Percentiles rank a stretch among this genome's conserved stretches.
phyloP scores from a whole-genome alignment of 2,113 vertebrate species.

The Odocoileus virginianus region DNA sequence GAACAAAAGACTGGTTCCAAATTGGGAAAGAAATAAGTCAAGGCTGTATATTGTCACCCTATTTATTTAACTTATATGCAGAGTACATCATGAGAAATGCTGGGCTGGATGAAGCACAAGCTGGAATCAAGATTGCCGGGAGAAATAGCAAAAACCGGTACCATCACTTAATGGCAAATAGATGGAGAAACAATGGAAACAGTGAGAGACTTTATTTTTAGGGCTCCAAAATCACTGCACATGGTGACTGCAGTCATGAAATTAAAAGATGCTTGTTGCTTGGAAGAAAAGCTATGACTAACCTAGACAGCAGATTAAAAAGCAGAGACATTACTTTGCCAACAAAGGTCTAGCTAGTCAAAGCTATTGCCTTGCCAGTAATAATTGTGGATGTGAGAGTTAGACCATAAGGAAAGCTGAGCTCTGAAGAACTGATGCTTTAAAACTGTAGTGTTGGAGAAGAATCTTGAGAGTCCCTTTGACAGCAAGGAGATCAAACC shows the following conservation, averaged over 20 bases:
- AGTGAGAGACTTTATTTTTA: background rate
- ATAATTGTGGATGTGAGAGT: background rate
- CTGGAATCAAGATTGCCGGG: background rate
- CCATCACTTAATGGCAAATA: background rate
- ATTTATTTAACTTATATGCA: background rate
- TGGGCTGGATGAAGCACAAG: background rate
- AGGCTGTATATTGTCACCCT: background rate
- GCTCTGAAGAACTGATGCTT: fast-evolving
- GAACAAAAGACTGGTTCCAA: background rate
- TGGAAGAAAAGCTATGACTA: background rate
- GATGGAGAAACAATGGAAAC: background rate
- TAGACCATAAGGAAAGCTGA: background rate
- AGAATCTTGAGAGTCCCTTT: background rate
- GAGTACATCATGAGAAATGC: background rate
- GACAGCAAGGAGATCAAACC: background rate
- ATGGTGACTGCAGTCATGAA: background rate
- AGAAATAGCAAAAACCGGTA: background rate
- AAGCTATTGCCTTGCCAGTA: background rate
- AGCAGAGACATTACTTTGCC: background rate
- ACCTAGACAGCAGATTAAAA: background rate
- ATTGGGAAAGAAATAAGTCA: background rate
- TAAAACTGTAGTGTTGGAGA: background rate
- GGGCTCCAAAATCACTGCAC: background rate
- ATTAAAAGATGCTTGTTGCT: background rate
- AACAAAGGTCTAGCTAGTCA: background rate